phyloP scores from a whole-genome alignment of 2,113 vertebrate genomes.

The Sinocyclocheilus grahami region DNA sequence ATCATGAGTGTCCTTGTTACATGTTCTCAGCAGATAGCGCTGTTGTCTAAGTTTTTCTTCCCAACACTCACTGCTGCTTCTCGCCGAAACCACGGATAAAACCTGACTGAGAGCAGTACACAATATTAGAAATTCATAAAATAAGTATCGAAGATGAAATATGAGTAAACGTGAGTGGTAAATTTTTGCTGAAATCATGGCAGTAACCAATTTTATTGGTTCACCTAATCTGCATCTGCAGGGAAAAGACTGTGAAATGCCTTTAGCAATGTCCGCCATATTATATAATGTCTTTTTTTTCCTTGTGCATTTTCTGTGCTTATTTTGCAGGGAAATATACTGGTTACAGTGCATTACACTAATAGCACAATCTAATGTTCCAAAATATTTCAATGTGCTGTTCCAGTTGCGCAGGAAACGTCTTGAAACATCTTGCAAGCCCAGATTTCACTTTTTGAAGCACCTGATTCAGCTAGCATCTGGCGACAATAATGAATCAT shows the following conservation, averaged over 20 bases:
- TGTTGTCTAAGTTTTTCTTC: conserved; percentile 55
- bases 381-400: background rate
- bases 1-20: background rate
- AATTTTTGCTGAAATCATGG: background rate
- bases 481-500: background rate
- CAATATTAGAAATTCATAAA: background rate
- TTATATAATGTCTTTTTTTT: too few species aligned
- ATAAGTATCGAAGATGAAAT: background rate
- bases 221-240: too few species aligned
- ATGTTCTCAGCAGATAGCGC: conserved; percentile 48
- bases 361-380: background rate
- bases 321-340: background rate
- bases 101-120: conserved; percentile 62
- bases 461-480: background rate
- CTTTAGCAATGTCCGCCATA: too few species aligned
- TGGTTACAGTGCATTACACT: background rate
- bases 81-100: conserved; percentile 69
- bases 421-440: too few species aligned
- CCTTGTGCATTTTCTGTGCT: too few species aligned
- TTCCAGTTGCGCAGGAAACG: too few species aligned
- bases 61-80: conserved; percentile 60
- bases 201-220: background rate
- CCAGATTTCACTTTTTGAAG: background rate
- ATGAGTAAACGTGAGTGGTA: too few species aligned
- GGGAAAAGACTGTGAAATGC: too few species aligned